Evolutionary conservation across 2,113 vertebrate genomes (phyloP).

Genomic region (Lycocorax pyrrhopterus): DNA sequence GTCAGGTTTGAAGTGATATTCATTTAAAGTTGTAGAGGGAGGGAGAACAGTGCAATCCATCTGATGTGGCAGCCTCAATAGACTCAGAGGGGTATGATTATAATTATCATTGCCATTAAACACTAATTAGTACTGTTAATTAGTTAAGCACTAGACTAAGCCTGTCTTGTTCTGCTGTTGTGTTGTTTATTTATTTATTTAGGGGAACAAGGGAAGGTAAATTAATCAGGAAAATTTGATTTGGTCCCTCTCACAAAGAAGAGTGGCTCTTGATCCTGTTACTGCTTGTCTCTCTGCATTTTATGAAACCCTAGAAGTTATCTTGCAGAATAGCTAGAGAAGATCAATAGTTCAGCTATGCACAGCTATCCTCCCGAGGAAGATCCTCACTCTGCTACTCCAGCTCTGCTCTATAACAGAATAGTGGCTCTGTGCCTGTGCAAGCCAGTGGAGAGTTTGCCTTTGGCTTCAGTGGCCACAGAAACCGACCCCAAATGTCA

Average conservation of each 20-base stretch:
- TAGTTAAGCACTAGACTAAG: conserved; percentile 42
- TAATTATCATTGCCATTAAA: conserved; percentile 55
- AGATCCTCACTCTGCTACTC: not conserved
- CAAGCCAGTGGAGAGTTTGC: not conserved
- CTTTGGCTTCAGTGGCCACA: not conserved
- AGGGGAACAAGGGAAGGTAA: not conserved
- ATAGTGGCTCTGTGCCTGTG: not conserved
- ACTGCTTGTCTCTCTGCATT: not conserved
- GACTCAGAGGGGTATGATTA: not conserved
- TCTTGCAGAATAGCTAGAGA: not conserved
- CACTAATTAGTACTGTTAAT: conserved; percentile 57
- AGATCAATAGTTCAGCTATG: not conserved
- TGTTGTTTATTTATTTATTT: conserved; percentile 34
- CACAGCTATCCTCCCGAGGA: not conserved
- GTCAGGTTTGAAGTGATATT: conserved; percentile 7
- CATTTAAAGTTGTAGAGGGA: not conserved
- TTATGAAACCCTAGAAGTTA: not conserved
- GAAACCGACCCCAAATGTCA: not conserved
- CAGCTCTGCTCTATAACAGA: not conserved
- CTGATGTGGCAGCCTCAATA: conserved; percentile 19
- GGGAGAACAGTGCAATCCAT: not conserved
- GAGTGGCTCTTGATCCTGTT: not conserved
- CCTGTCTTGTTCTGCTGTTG: not conserved
- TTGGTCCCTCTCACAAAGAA: not conserved
- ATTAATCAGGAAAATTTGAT: conserved; percentile 9